Conservation (phyloP, 2,113 vertebrate genomes). For the Onychostruthus taczanowskii region DNA sequence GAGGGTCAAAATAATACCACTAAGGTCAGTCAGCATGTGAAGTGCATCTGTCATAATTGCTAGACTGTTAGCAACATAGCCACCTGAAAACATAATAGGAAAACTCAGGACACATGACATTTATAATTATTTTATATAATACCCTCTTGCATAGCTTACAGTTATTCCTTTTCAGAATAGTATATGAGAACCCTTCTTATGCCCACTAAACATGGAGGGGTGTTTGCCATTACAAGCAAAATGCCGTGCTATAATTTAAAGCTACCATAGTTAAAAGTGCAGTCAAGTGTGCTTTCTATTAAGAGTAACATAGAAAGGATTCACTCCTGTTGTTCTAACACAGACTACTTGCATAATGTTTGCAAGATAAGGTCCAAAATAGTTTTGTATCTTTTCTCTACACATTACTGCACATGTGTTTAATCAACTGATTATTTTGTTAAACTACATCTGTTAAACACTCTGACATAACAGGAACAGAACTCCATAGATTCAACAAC, state of each 20-base stretch:
- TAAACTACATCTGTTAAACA: not conserved
- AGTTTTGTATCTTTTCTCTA: not conserved
- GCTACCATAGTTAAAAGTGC: not conserved
- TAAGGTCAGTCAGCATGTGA: conserved; percentile 94
- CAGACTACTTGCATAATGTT: not conserved
- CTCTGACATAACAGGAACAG: not conserved
- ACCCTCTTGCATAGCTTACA: not conserved
- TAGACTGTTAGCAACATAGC: conserved; percentile 93
- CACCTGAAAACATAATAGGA: conserved; percentile 76
- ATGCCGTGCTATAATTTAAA: not conserved
- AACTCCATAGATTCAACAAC: not conserved
- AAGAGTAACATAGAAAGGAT: not conserved
- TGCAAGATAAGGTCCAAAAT: not conserved
- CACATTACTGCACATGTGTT: not conserved
- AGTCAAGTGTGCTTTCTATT: not conserved
- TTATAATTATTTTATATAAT: not conserved
- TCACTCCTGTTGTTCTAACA: not conserved
- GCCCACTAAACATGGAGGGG: not conserved
- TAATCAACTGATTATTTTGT: not conserved
- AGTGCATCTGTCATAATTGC: conserved; percentile 97
- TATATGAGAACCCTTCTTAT: not conserved
- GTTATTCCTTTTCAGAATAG: not conserved
- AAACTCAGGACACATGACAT: not conserved
- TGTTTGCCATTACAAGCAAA: not conserved
- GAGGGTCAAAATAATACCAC: conserved; percentile 92